Evolutionary conservation across 2,797 vertebrate species (phyloP), one percentile per base, ranked within the genome.

Genomic region (Pitangus sulphuratus): DNA sequence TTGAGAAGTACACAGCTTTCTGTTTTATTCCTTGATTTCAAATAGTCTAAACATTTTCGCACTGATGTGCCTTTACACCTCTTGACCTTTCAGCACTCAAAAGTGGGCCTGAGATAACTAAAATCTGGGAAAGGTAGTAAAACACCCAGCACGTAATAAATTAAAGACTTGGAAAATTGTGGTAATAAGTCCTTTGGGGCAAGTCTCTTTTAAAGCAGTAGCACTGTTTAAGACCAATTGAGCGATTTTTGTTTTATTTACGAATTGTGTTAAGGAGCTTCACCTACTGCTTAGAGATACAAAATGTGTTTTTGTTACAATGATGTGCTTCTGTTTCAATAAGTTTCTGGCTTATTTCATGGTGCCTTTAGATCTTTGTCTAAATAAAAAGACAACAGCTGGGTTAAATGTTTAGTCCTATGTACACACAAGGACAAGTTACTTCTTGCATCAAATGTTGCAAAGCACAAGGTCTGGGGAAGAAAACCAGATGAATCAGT

Each of bases 21-120:
- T 68, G 62, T 75, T 90, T 92, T 93, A 88, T 90, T 95, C 88
- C 72, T 95, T 37, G n/a, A 53, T 96, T 97, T 93, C 68, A 74
- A 87, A 64, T 12, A 83, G 44, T 40, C 85, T 71, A 77, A 61
- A 94, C 71, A 71, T 84, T 65, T 84, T 82, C 78, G 45, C 54
- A 82, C 15, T 40, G 90, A 90, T 74, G 39, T 82, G 82, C 58
- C 80, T 85, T 87, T 78, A 78, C 1, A 93, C 87, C 81, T 96
- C 75, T 85, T 90, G 86, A 97, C 96, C 92, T 89, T 96, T 91
- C 69, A 86, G 80, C 71, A 84, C 77, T 94, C 92, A 87, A 53
- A 87, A 91, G 84, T 53, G 87, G 64, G 45, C 62, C 81, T 45
- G 76, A 94, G 84, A 86, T 65, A 92, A 87, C 88, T 58, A 57